phyloP scores from a whole-genome alignment of 2,888 invertebrate species.

The Scrobipalpa atriplicella region DNA sequence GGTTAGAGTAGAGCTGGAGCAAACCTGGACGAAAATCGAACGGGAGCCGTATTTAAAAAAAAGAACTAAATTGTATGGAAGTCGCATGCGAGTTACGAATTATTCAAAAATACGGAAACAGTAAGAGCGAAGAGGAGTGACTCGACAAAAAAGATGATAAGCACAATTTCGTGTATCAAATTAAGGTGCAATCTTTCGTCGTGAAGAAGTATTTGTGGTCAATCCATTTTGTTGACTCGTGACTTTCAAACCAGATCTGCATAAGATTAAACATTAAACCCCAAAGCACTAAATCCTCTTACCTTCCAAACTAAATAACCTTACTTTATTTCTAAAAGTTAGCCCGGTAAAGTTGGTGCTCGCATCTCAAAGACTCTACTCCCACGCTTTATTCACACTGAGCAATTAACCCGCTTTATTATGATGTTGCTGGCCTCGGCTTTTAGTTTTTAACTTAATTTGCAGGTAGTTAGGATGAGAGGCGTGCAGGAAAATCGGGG shows the following conservation, averaged over 20 bases:
- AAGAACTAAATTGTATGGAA: too few relatives aligned
- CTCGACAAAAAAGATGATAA: too few relatives aligned
- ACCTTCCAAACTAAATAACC: neutral
- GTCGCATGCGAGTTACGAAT: too few relatives aligned
- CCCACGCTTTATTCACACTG: constrained; percentile 15
- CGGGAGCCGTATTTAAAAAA: too few relatives aligned
- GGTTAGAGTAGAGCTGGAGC: too few relatives aligned
- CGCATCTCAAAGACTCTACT: constrained; percentile 12
- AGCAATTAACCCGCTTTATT: constrained; percentile 17
- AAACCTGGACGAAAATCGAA: too few relatives aligned
- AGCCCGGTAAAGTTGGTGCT: neutral
- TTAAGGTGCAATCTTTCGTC: too few relatives aligned
- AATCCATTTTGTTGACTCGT: neutral
- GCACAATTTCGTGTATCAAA: too few relatives aligned
- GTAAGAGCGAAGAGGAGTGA: too few relatives aligned
- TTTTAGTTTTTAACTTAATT: constrained; percentile 10
- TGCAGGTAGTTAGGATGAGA: constrained; percentile 8
- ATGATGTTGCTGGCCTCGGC: constrained; percentile 1
- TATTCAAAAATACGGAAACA: too few relatives aligned
- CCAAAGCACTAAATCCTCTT: neutral
- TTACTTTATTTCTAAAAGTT: constrained; percentile 2
- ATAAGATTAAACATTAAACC: neutral
- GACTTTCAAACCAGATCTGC: neutral
- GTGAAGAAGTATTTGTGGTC: too few relatives aligned
- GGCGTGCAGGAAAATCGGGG: neutral